Conservation (phyloP, 2,113 vertebrate genomes). For the Scartelaos histophorus region DNA sequence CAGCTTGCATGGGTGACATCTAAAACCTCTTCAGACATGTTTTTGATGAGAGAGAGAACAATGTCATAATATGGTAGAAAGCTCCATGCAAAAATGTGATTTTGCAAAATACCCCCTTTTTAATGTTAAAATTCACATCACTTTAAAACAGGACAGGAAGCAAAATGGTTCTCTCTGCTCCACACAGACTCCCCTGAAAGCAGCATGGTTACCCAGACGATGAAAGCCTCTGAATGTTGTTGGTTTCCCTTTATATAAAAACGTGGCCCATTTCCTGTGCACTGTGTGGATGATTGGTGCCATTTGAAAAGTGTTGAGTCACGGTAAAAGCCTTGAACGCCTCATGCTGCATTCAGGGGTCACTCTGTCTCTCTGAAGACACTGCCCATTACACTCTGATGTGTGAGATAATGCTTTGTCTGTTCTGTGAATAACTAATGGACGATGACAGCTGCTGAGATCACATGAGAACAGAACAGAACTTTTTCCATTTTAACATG, state of each 20-base stretch:
- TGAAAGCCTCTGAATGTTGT: background rate
- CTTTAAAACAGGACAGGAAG: background rate
- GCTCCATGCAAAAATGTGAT: too few species aligned
- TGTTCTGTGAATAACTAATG: background rate
- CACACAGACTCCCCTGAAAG: background rate
- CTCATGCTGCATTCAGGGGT: background rate
- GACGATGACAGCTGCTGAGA: background rate
- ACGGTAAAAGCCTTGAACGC: background rate
- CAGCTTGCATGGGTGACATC: too few species aligned
- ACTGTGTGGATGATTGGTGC: constrained; percentile 11
- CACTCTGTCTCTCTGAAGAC: background rate
- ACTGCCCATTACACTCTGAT: background rate
- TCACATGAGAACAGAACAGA: background rate
- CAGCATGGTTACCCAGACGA: background rate
- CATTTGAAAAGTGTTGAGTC: constrained; percentile 21
- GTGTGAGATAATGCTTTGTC: background rate
- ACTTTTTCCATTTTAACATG: background rate
- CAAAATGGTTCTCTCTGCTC: background rate
- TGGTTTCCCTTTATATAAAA: background rate
- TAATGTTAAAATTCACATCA: background rate
- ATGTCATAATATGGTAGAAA: too few species aligned
- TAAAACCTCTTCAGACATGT: too few species aligned
- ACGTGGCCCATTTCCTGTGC: constrained; percentile 8
- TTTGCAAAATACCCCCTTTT: too few species aligned
- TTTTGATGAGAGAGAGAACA: too few species aligned